Conservation (phyloP, 2,888 invertebrate genomes). For the Archips crataeganus region DNA sequence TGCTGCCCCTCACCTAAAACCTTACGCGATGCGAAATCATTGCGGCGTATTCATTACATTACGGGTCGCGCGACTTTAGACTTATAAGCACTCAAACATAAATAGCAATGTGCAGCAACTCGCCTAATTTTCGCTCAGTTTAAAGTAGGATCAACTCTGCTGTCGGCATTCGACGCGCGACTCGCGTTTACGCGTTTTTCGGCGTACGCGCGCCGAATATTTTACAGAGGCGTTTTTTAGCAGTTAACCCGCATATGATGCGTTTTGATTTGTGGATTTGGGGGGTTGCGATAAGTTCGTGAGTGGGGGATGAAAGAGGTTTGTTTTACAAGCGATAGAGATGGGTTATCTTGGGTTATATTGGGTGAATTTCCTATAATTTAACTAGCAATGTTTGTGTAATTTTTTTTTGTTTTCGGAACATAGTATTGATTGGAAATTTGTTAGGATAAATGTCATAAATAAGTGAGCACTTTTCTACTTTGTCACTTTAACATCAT, state of each 20-base stretch:
- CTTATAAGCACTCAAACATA: too few species aligned
- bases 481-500: too few species aligned
- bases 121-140: too few species aligned
- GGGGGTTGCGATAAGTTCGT: background rate
- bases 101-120: too few species aligned
- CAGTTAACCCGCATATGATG: conserved; percentile 20
- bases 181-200: conserved; percentile 13
- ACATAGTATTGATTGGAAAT: too few species aligned
- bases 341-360: background rate
- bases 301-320: background rate
- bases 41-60: too few species aligned
- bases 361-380: background rate
- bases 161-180: conserved; percentile 19
- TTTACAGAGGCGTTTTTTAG: conserved; percentile 14
- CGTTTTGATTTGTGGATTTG: conserved; percentile 26
- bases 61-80: too few species aligned
- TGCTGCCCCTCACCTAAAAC: too few species aligned
- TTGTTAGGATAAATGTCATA: too few species aligned
- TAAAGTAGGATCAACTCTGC: background rate
- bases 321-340: background rate
- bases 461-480: too few species aligned
- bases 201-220: conserved; percentile 26
- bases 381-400: background rate
- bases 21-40: too few species aligned
- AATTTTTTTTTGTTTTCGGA: too few species aligned